Evolutionary conservation across 1,140 invertebrate species (phyloP), one percentile per base, ranked within the genome.

Genomic region (Drosophila arizonae): DNA sequence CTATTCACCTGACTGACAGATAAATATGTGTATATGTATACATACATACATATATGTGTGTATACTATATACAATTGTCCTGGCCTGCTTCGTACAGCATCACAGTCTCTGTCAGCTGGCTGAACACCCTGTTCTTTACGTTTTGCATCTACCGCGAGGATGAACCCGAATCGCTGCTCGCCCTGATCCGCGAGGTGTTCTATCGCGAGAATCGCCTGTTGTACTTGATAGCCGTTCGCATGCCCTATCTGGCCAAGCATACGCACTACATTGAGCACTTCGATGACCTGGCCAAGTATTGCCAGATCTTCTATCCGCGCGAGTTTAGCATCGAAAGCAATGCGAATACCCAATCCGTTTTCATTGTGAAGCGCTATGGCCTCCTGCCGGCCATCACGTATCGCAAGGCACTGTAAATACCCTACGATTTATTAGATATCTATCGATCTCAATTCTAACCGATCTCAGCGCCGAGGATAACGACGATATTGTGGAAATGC

Each of bases 401-500:
- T 28, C 80, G 90, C 21, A 79, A 57, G 52, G 90, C 90, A 2
- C 60, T 91, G 90, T 91, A 79, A 78, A 82, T 39, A 39, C 0
- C 8, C 6, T 54, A 13, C 4, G 3, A 2, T 30, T 30, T 6
- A 30, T 30, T 30, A 4, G 6, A 46, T 17, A 46, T 9, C 0
- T 46, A 24, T 13, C 0, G 24, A 8, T 9, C 4, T 6, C 1
- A 15, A 15, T 48, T 13, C n/a, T 9, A 24, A 1, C 10, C 13
- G 24, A 1, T 8, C 72, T 5, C 45, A 91, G 90, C 2, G 41
- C 90, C 26, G 86, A 88, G 36, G 90, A 91, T 17, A 91, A 91
- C 39, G 90, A 91, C 43, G 86, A 90, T 26, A 74, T 91, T 10
- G 52, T 91, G 1, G 90, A 76, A 5, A 70, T 91, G 4, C 78